Evolutionary conservation across 2,113 vertebrate species (phyloP), one percentile per base, ranked within the genome.

Genomic region (Turdus rufiventris): DNA sequence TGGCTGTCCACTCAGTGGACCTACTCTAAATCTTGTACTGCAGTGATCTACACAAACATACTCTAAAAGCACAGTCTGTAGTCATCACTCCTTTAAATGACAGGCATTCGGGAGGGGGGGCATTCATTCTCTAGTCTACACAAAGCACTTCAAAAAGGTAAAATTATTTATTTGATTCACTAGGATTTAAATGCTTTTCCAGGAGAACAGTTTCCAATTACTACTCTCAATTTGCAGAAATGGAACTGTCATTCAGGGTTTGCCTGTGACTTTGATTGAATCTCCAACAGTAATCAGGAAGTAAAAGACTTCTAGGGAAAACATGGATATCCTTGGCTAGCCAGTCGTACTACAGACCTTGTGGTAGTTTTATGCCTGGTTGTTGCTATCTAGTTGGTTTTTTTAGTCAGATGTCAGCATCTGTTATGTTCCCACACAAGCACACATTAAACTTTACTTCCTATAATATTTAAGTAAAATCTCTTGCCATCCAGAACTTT

Each of bases 151-250:
- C 40, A 65, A 33, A 92, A 89, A 89, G n/a, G 54, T 40, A 76
- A 70, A 93, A 87, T 48, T 65, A 70, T 68, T 85, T 94, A 43
- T 73, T 91, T 53, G 36, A 80, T 70, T 77, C 43, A 50, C 54
- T 40, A 16, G 51, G 60, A 66, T 70, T 93, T 57, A 91, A 83
- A 94, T 68, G n/a, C 36, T 80, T 94, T 93, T 87, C 68, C 77
- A 81, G 60, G 10, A 87, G 81, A 93, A 45, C 28, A 93, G 45
- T 89, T 95, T 87, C 80, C 63, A 93, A 57, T 89, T 92, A 83
- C 50, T 70, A 60, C n/a, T 67, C 20, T 67, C 58, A 86, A 14
- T 70, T 76, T 86, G 40, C 62, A 86, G 90, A 93, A 93, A 91
- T 70, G 24, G 21, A n/a, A 76, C 36, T 91, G 63, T 87, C 63